These are phyloP conservation scores for Microcebus murinus DNA, from an alignment of 2,113 vertebrate species.

Conservation along the genomic window DNA sequence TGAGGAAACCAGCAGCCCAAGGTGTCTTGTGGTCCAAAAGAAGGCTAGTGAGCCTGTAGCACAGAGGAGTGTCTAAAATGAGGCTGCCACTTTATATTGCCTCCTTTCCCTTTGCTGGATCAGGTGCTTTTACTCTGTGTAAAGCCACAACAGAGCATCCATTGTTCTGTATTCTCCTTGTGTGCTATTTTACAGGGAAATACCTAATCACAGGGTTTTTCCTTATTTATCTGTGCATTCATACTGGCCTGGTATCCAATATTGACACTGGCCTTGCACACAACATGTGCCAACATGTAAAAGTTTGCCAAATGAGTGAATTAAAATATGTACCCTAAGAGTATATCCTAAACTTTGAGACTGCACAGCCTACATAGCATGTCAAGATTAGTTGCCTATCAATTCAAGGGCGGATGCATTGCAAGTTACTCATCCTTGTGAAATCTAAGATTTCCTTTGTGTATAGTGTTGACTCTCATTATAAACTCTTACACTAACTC, in stretches of 20 bases:
- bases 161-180: fast-evolving
- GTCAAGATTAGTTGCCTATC: neutral
- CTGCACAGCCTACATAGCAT: neutral
- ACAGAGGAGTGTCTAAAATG: neutral
- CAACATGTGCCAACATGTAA: neutral
- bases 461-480: neutral
- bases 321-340: neutral
- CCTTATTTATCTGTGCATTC: neutral
- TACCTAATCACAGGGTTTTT: neutral
- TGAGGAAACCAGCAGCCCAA: neutral
- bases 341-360: neutral
- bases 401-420: fast-evolving
- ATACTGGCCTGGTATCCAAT: neutral
- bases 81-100: neutral
- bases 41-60: too few species aligned
- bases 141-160: neutral
- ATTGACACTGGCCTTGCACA: neutral
- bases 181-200: fast-evolving
- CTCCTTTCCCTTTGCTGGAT: neutral
- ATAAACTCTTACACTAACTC: neutral
- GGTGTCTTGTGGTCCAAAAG: neutral
- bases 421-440: neutral
- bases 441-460: neutral
- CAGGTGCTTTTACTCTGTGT: neutral
- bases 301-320: neutral